Base-by-base conservation (phyloP, 2,888 invertebrate genomes). In the Harpalus rufipes region DNA sequence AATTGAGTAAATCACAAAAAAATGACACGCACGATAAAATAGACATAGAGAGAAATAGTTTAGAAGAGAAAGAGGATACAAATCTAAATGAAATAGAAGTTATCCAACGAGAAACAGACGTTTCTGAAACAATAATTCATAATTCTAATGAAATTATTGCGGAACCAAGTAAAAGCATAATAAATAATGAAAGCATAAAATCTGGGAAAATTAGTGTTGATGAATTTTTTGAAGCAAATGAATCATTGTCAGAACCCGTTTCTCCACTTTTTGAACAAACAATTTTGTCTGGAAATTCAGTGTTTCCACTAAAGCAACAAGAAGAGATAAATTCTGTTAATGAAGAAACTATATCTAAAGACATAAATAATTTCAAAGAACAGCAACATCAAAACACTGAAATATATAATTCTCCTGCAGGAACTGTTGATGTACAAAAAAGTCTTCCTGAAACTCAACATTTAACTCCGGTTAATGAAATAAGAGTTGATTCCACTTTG, bases 281-380 rank as follows among this genome's bases (percentile, higher is more conserved):
- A n/a, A 68, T 14, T 25, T 68, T 39, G 10, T 32, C 39, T 68
- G 68, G 90, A 89, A 88, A 87, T 89, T 76, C 89, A 90, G 32
- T 32, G 1, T 32, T 32, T 32, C 56, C 89, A 90, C 18, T 90
- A 90, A 87, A 91, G 91, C 87, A 91, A 90, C 86, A 90, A 90
- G 91, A 1, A 91, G 90, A 63, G 90, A 90, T 86, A 89, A 8
- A 89, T 90, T 85, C 68, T 86, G 87, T 79, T 87, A 87, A 51
- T 85, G 87, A 82, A 72, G 86, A 59, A 41, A 85, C 78, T 44
- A 61, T 86, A 32, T 4, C 41, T 65, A 78, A 21, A 25, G 16
- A 63, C 25, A 8, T 59, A 76, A 56, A 25, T 44, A 76, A 18
- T 51, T 21, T 72, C n/a, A 14, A 39, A 68, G 2, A 21, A 16